phyloP scores from a whole-genome alignment of 2,888 invertebrate genomes.

The Gerris lacustris region DNA sequence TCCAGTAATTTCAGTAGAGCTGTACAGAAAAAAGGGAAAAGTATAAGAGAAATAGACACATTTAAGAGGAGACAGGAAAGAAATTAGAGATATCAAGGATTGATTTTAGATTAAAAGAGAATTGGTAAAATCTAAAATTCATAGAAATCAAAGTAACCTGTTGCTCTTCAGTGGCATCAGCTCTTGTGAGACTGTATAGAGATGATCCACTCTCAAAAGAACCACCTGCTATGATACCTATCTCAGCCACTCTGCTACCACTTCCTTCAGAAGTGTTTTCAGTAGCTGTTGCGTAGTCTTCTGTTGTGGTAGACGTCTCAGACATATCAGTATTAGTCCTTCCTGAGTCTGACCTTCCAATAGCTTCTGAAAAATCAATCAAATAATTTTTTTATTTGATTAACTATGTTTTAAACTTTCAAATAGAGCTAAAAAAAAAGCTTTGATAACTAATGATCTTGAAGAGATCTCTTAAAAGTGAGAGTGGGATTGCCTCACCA shows the following conservation, averaged over 20 bases:
- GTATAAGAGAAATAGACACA: too few relatives aligned
- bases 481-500: constrained; percentile 16
- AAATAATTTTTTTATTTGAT: too few relatives aligned
- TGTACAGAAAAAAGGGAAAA: too few relatives aligned
- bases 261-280: constrained; percentile 34
- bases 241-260: constrained; percentile 26
- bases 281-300: constrained; percentile 76
- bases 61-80: too few relatives aligned
- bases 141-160: constrained; percentile 23
- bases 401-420: too few relatives aligned
- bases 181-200: constrained; percentile 61
- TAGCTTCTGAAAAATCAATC: constrained; percentile 24
- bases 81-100: too few relatives aligned
- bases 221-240: constrained; percentile 48
- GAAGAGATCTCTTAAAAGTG: too few relatives aligned
- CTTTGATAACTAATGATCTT: too few relatives aligned
- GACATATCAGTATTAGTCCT: constrained; percentile 50
- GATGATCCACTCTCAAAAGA: constrained; percentile 81
- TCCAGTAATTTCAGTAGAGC: too few relatives aligned
- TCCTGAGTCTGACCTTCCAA: constrained; percentile 29
- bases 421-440: too few relatives aligned
- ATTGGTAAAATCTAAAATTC: too few relatives aligned
- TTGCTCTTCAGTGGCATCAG: constrained; percentile 43
- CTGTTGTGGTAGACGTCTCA: constrained; percentile 78
- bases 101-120: too few relatives aligned